These are phyloP conservation scores for Latrodectus elegans DNA, from an alignment of 2,888 invertebrate species.

Conservation along the genomic window DNA sequence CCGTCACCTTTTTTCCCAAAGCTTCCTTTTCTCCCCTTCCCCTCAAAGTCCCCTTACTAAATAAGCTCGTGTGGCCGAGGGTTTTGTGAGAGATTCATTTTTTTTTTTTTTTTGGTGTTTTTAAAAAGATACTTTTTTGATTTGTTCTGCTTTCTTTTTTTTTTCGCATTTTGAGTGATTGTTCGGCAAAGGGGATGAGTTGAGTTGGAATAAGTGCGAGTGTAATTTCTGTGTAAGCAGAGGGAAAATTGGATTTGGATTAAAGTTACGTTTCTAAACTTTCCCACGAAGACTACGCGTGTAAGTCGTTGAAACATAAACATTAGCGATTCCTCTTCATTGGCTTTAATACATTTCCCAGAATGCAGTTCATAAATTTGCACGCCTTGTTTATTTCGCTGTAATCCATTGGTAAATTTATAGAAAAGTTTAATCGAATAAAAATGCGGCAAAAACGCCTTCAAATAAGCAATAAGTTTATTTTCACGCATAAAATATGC, in stretches of 20 bases:
- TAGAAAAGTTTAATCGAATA: no score
- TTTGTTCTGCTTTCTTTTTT: slow-evolving; percentile 1
- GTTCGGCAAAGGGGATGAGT: slow-evolving; percentile 12
- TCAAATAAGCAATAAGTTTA: no score
- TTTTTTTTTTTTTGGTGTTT: slow-evolving; percentile 25
- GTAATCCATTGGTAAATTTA: no score
- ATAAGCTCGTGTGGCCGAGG: slow-evolving; percentile 40
- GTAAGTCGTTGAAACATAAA: no score
- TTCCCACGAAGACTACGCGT: slow-evolving; percentile 27
- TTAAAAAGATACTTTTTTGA: slow-evolving; percentile 4
- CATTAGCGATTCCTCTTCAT: no score
- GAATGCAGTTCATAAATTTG: no score
- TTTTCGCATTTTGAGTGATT: slow-evolving; percentile 22
- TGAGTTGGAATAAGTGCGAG: not conserved
- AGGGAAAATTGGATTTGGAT: slow-evolving; percentile 12
- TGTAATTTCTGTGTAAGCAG: slow-evolving; percentile 17
- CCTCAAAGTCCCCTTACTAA: slow-evolving; percentile 22
- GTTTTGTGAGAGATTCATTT: not conserved
- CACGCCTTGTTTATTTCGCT: no score
- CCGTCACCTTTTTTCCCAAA: slow-evolving; percentile 52
- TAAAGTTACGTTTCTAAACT: slow-evolving; percentile 17
- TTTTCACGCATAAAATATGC: no score
- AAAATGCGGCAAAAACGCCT: no score
- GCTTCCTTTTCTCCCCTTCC: slow-evolving; percentile 38
- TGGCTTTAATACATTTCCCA: no score